Evolutionary conservation across 2,113 vertebrate species (phyloP).

Genomic region (Petroica traversi): DNA sequence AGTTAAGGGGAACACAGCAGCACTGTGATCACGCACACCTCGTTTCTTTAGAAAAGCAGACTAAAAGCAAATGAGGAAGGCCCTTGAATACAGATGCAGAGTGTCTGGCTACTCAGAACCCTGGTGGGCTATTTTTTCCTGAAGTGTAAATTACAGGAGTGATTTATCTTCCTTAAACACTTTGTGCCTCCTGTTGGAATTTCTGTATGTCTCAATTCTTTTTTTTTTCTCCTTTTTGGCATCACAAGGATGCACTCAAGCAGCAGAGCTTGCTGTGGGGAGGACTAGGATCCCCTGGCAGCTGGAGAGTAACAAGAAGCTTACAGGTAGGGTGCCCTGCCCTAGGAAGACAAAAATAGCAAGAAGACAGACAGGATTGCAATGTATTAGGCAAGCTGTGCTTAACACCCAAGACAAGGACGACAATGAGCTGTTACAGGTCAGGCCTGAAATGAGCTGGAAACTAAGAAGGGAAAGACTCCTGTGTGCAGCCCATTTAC

Average conservation of each 20-base stretch:
- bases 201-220: background rate
- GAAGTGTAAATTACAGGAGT: background rate
- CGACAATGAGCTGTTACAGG: background rate
- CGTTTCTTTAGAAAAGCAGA: background rate
- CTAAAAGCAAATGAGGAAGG: background rate
- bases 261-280: background rate
- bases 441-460: background rate
- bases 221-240: background rate
- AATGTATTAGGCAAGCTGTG: background rate
- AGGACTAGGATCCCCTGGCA: background rate
- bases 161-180: background rate
- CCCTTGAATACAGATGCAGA: background rate
- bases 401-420: background rate
- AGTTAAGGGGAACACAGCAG: background rate
- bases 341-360: constrained; percentile 2
- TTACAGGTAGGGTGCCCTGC: background rate
- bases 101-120: background rate
- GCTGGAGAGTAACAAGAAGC: background rate
- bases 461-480: background rate
- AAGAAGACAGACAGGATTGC: background rate
- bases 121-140: background rate
- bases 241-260: background rate
- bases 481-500: background rate
- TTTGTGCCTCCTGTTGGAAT: background rate
- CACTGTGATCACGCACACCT: background rate